A percentile compares a stretch with the other conserved stretches of the same genome.
Conservation (phyloP, 2,113 vertebrate species). For the Siniperca chuatsi region DNA sequence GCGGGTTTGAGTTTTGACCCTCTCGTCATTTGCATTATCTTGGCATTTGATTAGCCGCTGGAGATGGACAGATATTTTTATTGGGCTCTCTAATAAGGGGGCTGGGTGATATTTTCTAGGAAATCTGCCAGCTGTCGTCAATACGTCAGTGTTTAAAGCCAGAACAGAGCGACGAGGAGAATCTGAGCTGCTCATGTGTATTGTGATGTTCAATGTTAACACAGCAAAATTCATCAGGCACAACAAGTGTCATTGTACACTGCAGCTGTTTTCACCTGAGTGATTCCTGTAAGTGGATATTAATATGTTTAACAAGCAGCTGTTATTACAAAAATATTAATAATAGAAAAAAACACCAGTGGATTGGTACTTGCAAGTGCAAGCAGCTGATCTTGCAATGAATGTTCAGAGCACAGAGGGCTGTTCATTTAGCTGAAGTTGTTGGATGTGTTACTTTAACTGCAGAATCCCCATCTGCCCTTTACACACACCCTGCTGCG, state of each 20-base stretch:
- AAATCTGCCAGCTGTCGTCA: constrained; percentile 50
- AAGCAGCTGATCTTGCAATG: constrained; percentile 7
- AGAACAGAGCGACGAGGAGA: neutral
- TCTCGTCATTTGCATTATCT: constrained; percentile 58
- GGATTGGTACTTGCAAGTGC: neutral
- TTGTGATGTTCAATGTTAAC: constrained; percentile 8
- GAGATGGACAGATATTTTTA: constrained; percentile 57
- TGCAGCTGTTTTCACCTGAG: constrained; percentile 15
- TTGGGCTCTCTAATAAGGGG: constrained; percentile 23
- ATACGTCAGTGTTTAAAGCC: constrained; percentile 31
- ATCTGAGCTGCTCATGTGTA: constrained; percentile 4
- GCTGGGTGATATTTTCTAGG: constrained; percentile 41
- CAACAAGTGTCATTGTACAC: neutral
- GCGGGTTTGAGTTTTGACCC: constrained; percentile 36
- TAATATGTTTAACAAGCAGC: constrained; percentile 15
- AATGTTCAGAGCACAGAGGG: neutral
- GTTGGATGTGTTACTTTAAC: constrained; percentile 3
- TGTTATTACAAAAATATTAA: neutral
- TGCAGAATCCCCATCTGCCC: neutral
- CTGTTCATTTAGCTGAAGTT: neutral
- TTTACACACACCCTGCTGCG: neutral
- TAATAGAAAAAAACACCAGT: neutral
- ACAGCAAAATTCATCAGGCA: constrained; percentile 26
- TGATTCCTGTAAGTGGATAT: neutral
- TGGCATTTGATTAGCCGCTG: constrained; percentile 53